Conservation (phyloP, 1,140 invertebrate species). For the Drosophila yakuba region DNA sequence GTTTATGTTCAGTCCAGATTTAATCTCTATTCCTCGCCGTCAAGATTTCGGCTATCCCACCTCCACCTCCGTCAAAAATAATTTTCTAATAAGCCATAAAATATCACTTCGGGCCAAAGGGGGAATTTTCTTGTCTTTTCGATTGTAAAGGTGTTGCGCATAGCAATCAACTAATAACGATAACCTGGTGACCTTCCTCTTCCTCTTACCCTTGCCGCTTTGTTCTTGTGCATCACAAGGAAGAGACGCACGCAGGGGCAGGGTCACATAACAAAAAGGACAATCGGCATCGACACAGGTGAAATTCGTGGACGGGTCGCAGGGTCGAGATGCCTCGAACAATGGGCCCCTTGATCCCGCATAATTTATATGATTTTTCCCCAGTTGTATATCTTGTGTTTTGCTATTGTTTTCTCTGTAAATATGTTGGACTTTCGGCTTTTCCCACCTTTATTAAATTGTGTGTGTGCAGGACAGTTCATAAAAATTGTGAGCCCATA, state of each 20-base stretch:
- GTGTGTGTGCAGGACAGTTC: constrained; percentile 56
- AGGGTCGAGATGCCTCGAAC: constrained; percentile 47
- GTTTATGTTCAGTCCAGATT: constrained; percentile 52
- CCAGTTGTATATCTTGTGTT: constrained; percentile 33
- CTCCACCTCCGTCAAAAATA: constrained; percentile 46
- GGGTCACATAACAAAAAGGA: constrained; percentile 47
- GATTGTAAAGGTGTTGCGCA: constrained; percentile 63
- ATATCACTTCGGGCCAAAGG: constrained; percentile 63
- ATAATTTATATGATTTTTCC: constrained; percentile 78
- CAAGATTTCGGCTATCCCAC: constrained; percentile 16
- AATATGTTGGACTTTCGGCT: constrained; percentile 62
- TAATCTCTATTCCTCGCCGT: constrained; percentile 43
- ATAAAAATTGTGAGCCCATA: constrained; percentile 69
- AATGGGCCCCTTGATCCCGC: constrained; percentile 74
- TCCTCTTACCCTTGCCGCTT: constrained; percentile 52
- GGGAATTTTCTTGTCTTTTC: constrained; percentile 17
- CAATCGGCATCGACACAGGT: constrained; percentile 63
- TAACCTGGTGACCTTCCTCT: constrained; percentile 60
- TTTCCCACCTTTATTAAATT: constrained; percentile 83
- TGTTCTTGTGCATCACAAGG: constrained; percentile 59
- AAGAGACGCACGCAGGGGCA: constrained; percentile 25
- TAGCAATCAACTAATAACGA: constrained; percentile 47
- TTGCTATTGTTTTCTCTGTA: constrained; percentile 67
- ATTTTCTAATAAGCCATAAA: constrained; percentile 83
- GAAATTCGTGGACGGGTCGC: constrained; percentile 48